A percentile compares a stretch with the other conserved stretches of the same genome.
Evolutionary conservation across 2,888 invertebrate genomes (phyloP).

Genomic region (Imbricaverruca yamaguchii): DNA sequence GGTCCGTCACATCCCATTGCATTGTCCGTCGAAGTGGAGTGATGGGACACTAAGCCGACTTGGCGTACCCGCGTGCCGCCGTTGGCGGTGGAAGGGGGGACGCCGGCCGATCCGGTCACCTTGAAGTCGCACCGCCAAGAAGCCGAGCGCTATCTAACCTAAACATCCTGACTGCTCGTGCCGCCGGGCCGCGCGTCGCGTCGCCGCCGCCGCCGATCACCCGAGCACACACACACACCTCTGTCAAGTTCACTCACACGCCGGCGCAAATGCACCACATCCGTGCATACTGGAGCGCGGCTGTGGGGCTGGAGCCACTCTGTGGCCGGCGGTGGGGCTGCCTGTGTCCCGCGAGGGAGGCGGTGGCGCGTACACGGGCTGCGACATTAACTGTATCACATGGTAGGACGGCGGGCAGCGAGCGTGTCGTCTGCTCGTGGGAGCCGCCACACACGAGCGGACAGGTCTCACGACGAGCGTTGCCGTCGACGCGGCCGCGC

Average conservation of each 20-base stretch:
- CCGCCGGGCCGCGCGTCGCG: neutral
- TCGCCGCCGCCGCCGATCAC: neutral
- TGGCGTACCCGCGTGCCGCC: too few relatives aligned
- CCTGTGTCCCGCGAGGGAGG: neutral
- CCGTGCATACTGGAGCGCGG: too few relatives aligned
- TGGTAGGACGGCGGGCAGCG: neutral
- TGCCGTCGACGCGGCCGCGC: neutral
- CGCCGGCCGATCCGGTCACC: neutral
- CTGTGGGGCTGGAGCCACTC: too few relatives aligned
- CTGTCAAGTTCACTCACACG: neutral
- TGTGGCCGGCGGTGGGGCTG: too few relatives aligned
- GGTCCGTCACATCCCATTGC: neutral
- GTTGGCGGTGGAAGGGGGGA: neutral
- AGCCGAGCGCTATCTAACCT: neutral
- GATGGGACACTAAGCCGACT: neutral
- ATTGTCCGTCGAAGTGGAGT: neutral
- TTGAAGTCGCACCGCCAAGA: neutral
- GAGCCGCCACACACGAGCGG: neutral
- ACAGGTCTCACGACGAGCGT: neutral
- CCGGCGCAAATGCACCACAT: neutral
- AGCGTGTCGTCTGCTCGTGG: neutral
- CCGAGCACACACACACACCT: neutral
- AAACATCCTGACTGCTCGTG: neutral
- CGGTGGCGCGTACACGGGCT: neutral
- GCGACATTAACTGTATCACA: conserved; percentile 21